Evolutionary conservation across 2,888 invertebrate species (phyloP).

Genomic region (Dasypolia templi): DNA sequence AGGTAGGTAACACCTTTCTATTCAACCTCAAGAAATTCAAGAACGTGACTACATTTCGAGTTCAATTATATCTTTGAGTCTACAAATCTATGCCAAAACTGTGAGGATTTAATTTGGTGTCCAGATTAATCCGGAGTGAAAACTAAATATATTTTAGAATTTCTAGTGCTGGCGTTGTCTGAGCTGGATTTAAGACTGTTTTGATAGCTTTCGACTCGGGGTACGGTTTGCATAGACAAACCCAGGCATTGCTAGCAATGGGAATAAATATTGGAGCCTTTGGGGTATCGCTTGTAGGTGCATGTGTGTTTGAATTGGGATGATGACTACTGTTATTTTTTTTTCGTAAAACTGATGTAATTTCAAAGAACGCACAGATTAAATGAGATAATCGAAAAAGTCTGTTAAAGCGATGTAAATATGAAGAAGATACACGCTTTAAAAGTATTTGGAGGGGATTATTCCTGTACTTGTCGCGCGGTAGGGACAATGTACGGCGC

Average conservation of each 20-base stretch:
- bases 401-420: no score
- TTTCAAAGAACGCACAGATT: no score
- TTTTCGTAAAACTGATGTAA: no score
- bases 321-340: no score
- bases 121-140: constrained; percentile 33
- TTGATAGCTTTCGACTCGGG: not conserved
- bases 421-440: no score
- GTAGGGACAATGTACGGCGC: no score
- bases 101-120: constrained; percentile 5
- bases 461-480: no score
- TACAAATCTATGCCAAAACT: not conserved
- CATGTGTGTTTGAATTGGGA: not conserved
- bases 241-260: no score
- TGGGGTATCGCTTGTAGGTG: no score
- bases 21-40: not conserved
- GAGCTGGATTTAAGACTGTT: constrained; percentile 8
- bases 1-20: not conserved
- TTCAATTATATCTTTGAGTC: constrained; percentile 7
- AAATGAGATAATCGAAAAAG: no score
- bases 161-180: constrained; percentile 28
- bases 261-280: constrained; percentile 30
- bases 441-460: no score
- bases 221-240: constrained; percentile 10
- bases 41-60: not conserved
- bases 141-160: constrained; percentile 38